phyloP scores from a whole-genome alignment of 2,113 vertebrate genomes.

The Heterotis niloticus region DNA sequence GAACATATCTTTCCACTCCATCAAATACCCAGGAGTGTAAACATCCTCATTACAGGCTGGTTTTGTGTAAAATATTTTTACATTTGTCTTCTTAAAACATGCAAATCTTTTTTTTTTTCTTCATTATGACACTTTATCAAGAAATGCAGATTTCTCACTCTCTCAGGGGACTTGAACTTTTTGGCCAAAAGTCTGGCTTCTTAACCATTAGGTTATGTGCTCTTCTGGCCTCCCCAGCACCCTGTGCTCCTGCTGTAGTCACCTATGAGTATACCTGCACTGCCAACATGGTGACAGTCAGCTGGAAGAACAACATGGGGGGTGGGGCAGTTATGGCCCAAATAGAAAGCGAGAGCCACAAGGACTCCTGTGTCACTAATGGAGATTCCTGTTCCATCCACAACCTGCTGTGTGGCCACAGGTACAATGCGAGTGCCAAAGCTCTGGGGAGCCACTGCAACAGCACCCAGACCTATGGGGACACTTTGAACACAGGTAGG shows the following conservation, averaged over 20 bases:
- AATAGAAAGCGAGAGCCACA: constrained; percentile 33
- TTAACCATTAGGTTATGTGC: no score
- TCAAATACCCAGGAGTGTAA: no score
- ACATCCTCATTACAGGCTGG: no score
- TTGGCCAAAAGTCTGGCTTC: no score
- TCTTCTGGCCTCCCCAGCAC: constrained; percentile 48
- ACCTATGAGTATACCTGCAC: constrained; percentile 39
- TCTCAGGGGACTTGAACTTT: no score
- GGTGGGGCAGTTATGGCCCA: constrained; percentile 33
- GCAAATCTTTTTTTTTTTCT: no score
- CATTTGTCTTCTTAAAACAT: no score
- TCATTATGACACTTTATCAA: no score
- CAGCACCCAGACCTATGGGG: constrained; percentile 49
- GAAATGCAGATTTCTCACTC: no score
- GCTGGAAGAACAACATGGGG: constrained; percentile 41
- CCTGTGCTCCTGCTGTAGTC: constrained; percentile 43
- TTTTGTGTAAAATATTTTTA: no score
- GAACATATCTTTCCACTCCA: no score
- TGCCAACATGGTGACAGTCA: constrained; percentile 34
- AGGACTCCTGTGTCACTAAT: constrained; percentile 37
- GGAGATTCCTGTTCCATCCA: constrained; percentile 43
- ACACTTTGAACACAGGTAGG: constrained; percentile 57
- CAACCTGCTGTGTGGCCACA: constrained; percentile 52
- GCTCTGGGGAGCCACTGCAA: constrained; percentile 57
- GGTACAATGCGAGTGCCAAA: constrained; percentile 50